Evolutionary conservation across 2,113 vertebrate species (phyloP).

Genomic region (Thunnus maccoyii): DNA sequence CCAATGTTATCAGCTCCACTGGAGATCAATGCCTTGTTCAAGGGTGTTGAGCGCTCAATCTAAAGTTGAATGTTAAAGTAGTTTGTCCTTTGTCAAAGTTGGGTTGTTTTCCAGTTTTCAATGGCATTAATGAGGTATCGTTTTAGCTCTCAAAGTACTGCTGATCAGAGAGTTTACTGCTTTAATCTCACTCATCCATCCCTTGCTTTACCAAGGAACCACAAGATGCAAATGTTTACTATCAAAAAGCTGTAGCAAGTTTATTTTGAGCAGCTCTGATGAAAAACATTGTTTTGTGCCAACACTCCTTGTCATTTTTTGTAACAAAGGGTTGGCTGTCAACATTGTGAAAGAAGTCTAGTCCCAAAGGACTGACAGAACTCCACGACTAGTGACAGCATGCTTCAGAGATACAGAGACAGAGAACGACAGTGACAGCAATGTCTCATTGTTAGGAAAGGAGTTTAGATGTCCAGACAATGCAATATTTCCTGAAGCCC

Average conservation of each 20-base stretch:
- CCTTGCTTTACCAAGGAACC: constrained; percentile 13
- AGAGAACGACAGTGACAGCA: background rate
- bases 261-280: constrained; percentile 36
- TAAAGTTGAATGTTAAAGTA: background rate
- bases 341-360: background rate
- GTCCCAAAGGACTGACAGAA: constrained; percentile 45
- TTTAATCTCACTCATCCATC: background rate
- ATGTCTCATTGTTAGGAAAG: background rate
- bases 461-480: background rate
- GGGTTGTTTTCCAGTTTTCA: background rate
- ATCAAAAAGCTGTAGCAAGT: constrained; percentile 27
- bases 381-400: constrained; percentile 32
- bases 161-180: too few species aligned
- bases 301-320: constrained; percentile 33
- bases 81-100: background rate
- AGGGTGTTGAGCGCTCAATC: background rate
- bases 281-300: constrained; percentile 33
- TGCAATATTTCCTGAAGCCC: constrained; percentile 22
- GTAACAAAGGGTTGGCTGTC: constrained; percentile 29
- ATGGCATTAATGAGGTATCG: background rate
- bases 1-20: constrained; percentile 21
- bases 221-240: background rate
- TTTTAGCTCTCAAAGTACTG: too few species aligned
- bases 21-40: constrained; percentile 23
- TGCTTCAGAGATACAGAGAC: constrained; percentile 6